These are phyloP conservation scores for Labroides dimidiatus DNA, from an alignment of 2,797 vertebrate genomes.

Conservation along the genomic window DNA sequence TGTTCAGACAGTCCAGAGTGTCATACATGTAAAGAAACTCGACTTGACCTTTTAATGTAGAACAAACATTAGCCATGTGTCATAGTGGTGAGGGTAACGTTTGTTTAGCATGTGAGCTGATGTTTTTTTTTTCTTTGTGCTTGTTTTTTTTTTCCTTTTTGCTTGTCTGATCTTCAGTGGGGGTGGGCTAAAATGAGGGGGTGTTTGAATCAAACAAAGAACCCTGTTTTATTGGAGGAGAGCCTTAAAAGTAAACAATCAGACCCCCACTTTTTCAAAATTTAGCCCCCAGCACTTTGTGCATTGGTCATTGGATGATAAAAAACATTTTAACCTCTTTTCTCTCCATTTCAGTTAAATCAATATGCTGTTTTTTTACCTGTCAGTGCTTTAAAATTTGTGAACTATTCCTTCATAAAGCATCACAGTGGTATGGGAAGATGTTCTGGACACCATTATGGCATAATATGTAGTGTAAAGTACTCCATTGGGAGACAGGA, in stretches of 20 bases:
- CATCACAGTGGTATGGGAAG: constrained; percentile 17
- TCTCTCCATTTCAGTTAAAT: constrained; percentile 16
- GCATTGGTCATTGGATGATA: constrained; percentile 23
- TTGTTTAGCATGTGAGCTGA: constrained; percentile 38
- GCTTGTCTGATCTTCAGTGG: constrained; percentile 31
- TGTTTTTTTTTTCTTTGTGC: constrained; percentile 53
- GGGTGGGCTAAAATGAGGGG: neutral
- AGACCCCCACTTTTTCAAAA: constrained; percentile 35
- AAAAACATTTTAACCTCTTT: constrained; percentile 12
- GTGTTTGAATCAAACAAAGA: constrained; percentile 38
- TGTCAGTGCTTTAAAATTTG: constrained; percentile 28
- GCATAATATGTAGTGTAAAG: constrained; percentile 69
- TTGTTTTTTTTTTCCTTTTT: no score
- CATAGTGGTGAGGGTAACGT: constrained; percentile 26
- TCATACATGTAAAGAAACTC: constrained; percentile 55
- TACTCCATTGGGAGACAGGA: constrained; percentile 65
- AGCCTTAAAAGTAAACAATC: constrained; percentile 20
- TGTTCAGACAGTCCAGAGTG: constrained; percentile 10
- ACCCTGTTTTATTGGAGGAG: constrained; percentile 22
- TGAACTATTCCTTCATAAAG: constrained; percentile 51
- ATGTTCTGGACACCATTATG: constrained; percentile 63
- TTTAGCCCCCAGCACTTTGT: constrained; percentile 5
- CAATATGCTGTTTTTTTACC: constrained; percentile 16
- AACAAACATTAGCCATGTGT: constrained; percentile 11
- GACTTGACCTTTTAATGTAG: constrained; percentile 8